phyloP scores from a whole-genome alignment of 2,888 invertebrate species.

The Seira sanloemensis region DNA sequence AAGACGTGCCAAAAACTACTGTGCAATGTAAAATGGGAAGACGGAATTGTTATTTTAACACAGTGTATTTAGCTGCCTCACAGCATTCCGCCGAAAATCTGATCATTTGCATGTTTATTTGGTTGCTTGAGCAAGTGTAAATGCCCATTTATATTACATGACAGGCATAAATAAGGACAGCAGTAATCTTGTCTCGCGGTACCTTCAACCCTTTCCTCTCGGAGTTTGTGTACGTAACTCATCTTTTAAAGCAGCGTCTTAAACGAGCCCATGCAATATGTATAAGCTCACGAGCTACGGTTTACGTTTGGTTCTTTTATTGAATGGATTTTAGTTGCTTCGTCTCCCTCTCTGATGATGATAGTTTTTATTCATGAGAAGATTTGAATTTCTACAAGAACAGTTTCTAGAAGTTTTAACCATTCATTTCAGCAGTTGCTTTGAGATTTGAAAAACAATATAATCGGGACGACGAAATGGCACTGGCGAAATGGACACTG shows the following conservation, averaged over 20 bases:
- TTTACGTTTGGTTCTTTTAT: too few species aligned
- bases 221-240: background rate
- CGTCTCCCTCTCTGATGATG: background rate
- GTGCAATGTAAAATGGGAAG: background rate
- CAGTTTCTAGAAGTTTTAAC: background rate
- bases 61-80: background rate
- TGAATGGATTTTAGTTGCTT: background rate
- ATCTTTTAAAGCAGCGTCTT: background rate
- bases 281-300: background rate
- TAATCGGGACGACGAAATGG: background rate
- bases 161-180: constrained; percentile 14
- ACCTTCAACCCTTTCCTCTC: background rate
- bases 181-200: background rate
- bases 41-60: constrained; percentile 4
- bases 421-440: background rate
- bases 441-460: background rate
- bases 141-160: constrained; percentile 30
- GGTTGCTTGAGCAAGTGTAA: constrained; percentile 36
- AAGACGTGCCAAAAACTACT: constrained; percentile 44
- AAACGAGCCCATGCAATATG: background rate
- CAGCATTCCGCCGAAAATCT: constrained; percentile 29
- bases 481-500: background rate
- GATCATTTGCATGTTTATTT: constrained; percentile 52
- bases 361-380: constrained; percentile 13
- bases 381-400: background rate